Evolutionary conservation across 2,888 invertebrate species (phyloP).

Genomic region (Thelaira solivaga): DNA sequence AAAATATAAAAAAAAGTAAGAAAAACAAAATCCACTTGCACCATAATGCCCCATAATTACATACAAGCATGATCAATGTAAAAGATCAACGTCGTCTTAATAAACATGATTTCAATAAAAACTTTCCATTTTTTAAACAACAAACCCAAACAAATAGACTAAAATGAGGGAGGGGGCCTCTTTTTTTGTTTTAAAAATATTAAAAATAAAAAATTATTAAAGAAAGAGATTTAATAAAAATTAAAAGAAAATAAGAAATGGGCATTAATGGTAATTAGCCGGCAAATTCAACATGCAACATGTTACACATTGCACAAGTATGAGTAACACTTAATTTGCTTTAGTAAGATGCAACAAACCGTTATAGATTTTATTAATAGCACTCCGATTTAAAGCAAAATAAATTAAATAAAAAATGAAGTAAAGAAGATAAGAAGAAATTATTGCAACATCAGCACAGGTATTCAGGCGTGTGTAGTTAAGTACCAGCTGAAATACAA

Average conservation of each 20-base stretch:
- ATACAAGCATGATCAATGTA: conserved; percentile 37
- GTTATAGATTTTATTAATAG: conserved; percentile 40
- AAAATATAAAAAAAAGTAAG: background rate
- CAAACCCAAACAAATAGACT: conserved; percentile 42
- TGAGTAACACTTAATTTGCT: conserved; percentile 1
- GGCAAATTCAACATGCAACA: conserved; percentile 32
- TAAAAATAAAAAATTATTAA: background rate
- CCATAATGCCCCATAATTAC: conserved; percentile 40
- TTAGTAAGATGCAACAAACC: conserved; percentile 44
- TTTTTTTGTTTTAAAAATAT: background rate
- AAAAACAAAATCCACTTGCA: conserved; percentile 5
- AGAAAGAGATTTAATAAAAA: background rate
- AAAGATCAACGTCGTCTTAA: conserved; percentile 53
- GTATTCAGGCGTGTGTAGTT: background rate
- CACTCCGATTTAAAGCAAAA: conserved; percentile 21
- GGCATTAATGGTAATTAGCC: conserved; percentile 19
- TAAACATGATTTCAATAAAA: conserved; percentile 51
- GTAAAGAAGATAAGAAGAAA: background rate
- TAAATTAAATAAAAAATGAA: background rate
- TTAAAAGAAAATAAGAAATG: conserved; percentile 13
- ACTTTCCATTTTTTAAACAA: conserved; percentile 53
- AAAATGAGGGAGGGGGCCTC: conserved; percentile 40
- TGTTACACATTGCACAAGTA: conserved; percentile 19
- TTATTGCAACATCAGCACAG: conserved; percentile 34
- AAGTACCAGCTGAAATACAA: background rate